phyloP scores from a whole-genome alignment of 2,797 vertebrate species.

The Huso huso region DNA sequence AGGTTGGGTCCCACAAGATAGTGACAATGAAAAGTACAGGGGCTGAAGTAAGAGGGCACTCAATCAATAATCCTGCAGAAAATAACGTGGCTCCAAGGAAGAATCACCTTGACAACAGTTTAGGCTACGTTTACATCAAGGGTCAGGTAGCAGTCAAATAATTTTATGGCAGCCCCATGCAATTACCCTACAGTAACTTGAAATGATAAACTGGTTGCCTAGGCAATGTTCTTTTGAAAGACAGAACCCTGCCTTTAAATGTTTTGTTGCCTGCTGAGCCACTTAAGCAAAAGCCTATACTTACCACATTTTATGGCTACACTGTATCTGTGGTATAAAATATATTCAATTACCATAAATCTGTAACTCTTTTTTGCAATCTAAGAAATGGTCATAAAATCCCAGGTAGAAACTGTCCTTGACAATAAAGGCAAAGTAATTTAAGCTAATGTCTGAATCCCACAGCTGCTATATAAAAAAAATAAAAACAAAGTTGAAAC shows the following conservation, averaged over 20 bases:
- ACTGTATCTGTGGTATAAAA: conserved; percentile 16
- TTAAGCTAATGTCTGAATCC: conserved; percentile 22
- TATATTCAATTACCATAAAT: conserved; percentile 38
- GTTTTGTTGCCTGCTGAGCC: conserved; percentile 22
- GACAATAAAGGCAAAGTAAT: neutral
- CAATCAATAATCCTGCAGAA: conserved; percentile 5
- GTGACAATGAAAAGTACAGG: conserved; percentile 1
- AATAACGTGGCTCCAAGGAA: conserved; percentile 7
- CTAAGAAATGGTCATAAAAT: conserved; percentile 24
- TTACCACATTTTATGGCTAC: conserved; percentile 12
- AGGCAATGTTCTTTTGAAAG: conserved; percentile 23
- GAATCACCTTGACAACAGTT: conserved; percentile 15
- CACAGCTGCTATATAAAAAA: conserved; percentile 10
- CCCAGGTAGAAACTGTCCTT: neutral
- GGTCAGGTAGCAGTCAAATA: conserved; percentile 19
- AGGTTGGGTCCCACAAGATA: conserved; percentile 1
- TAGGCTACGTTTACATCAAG: conserved; percentile 7
- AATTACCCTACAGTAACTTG: conserved; percentile 8
- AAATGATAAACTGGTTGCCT: conserved; percentile 30
- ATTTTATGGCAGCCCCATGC: conserved; percentile 9
- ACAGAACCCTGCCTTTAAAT: conserved; percentile 20
- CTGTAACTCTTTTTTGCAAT: conserved; percentile 33
- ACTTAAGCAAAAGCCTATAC: conserved; percentile 24
- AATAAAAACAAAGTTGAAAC: conserved; percentile 7
- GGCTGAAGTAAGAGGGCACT: neutral